Base-by-base conservation (phyloP, 2,797 vertebrate species). In the Champsocephalus esox region DNA sequence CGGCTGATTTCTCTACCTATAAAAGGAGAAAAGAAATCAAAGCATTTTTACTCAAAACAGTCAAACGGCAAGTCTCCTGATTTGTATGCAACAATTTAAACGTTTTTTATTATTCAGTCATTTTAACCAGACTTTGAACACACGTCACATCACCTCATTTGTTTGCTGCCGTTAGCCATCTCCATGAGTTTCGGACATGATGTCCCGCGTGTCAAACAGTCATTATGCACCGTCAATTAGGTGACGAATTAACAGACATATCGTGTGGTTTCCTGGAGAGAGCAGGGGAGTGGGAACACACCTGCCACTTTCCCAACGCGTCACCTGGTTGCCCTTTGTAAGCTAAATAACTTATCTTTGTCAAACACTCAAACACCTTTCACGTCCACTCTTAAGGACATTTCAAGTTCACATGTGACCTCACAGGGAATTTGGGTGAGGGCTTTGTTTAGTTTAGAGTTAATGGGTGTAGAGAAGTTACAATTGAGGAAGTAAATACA, bases 1-100 rank as follows among this genome's bases (percentile, higher is more conserved):
- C 72, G 32, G 70, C 45, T 10, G 77, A 45, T 52, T 21, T 48
- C 70, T 73, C 17, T 3, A 75, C 76, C 94, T 93, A 38, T 3
- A 73, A 46, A 73, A 46, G 32, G 56, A 4, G 2, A 9, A 1
- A 28, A 28, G 10, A 3, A 19, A 60, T 45, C 4, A 56, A 43
- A 19, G 8, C 41, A 46, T 56, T 21, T 9, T 74, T 0, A 11
- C 9, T 32, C 3, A 1, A 57, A 11, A n/a, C 14, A 49, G 49
- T 21, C 28, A 48, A 6, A 8, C 58, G 24, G n/a, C 2, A 5
- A 14, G 12, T 6, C 28, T 19, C 43, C 24, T 32, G 1, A 41
- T 28, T 44, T 60, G 49, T 5, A 38, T 11, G 28, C 10, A 16
- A 16, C 13, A 17, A 10, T 44, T 44, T 11, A 10, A 51, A 51